Percentiles rank a stretch among this genome's conserved stretches.
Conservation (phyloP, 1,140 invertebrate species). For the Cephus cinctus region DNA sequence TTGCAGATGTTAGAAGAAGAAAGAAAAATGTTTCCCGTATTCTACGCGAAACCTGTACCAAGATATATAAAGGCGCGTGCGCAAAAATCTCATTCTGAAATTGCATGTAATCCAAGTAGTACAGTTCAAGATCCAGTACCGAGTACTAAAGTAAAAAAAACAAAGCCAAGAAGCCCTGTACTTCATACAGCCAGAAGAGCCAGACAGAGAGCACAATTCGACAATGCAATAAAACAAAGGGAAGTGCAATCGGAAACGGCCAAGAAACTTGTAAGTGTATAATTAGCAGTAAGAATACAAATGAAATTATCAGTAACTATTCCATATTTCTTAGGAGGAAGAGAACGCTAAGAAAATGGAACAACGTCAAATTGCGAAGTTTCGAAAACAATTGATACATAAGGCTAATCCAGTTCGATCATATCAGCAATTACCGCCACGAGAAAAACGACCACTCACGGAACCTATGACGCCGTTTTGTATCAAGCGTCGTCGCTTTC, state of each 20-base stretch:
- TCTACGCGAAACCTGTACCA: constrained; percentile 19
- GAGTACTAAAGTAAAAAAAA: neutral
- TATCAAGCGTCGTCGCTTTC: constrained; percentile 22
- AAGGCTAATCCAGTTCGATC: constrained; percentile 24
- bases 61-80: constrained; percentile 15
- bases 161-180: constrained; percentile 12
- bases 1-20: constrained; percentile 8
- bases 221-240: constrained; percentile 11
- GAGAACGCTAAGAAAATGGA: constrained; percentile 10
- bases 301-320: neutral
- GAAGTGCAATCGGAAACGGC: constrained; percentile 7
- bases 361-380: constrained; percentile 11
- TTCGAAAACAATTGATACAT: constrained; percentile 15
- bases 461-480: constrained; percentile 13
- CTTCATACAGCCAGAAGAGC: constrained; percentile 18
- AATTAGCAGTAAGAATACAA: no score
- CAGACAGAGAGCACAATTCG: constrained; percentile 16
- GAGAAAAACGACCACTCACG: constrained; percentile 19
- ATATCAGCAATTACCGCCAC: constrained; percentile 7
- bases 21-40: constrained; percentile 4
- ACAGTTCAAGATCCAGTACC: neutral
- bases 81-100: neutral
- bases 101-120: neutral
- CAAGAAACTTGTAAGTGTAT: constrained; percentile 17
- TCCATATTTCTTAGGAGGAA: constrained; percentile 8